Percentiles rank a stretch among this genome's conserved stretches.
phyloP scores from a whole-genome alignment of 2,113 vertebrate genomes.

The Pogonocichla stellata region DNA sequence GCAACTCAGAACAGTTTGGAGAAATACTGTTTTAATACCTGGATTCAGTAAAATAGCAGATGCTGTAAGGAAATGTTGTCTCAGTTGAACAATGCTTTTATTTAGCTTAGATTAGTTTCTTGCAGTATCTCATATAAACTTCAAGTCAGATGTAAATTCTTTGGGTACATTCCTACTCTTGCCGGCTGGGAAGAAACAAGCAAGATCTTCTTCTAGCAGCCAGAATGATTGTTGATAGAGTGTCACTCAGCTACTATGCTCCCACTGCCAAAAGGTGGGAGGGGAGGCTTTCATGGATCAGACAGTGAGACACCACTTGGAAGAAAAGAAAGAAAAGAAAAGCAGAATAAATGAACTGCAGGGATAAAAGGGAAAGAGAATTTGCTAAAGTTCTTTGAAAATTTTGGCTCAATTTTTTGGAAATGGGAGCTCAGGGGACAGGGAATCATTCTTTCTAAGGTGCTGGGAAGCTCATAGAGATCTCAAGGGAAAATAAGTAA shows the following conservation, averaged over 20 bases:
- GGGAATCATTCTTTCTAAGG: neutral
- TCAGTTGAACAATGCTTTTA: neutral
- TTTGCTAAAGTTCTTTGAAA: neutral
- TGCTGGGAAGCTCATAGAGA: neutral
- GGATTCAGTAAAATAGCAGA: neutral
- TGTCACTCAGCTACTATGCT: neutral
- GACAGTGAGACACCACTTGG: neutral
- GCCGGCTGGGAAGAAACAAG: neutral
- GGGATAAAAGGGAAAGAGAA: neutral
- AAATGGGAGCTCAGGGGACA: neutral
- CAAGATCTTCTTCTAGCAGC: neutral
- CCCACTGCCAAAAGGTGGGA: neutral
- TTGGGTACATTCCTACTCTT: neutral
- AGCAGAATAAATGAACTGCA: neutral
- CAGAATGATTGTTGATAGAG: neutral
- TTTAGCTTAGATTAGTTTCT: neutral
- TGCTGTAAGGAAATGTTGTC: neutral
- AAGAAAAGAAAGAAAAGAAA: conserved; percentile 9
- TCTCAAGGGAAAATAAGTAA: neutral
- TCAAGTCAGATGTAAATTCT: neutral
- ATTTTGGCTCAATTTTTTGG: neutral
- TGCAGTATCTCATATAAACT: neutral
- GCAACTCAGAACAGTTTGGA: neutral
- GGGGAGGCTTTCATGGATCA: neutral
- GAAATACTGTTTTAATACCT: neutral